Base-by-base conservation (phyloP, 1,140 invertebrate species). In the Hyphantria cunea region DNA sequence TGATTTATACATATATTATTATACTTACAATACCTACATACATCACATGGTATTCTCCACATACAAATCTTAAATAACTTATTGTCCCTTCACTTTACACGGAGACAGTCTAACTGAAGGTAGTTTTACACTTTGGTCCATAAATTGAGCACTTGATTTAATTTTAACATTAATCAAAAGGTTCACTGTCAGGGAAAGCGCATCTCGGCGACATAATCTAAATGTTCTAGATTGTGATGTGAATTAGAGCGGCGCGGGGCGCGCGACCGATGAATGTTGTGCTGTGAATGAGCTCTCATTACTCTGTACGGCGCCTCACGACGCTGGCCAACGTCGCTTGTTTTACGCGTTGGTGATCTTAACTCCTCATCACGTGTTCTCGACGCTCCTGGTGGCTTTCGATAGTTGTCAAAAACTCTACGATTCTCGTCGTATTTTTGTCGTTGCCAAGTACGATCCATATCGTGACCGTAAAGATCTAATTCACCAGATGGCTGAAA, bases 141-240 rank as follows among this genome's bases (percentile, higher is more conserved):
- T 76, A 86, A 67, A 82, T 89, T 89, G 86, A 89, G 86, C 86
- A 89, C 80, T 75, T 69, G 67, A 72, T 72, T 82, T 68, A 76
- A 69, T 63, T 76, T 69, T 73, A 78, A 69, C 70, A 71, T 44
- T 66, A 31, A 59, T 68, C 66, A 70, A 47, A 66, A 79, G 70
- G 64, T 75, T 80, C 70, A 77, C 42, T 81, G 76, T 92, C 88
- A 92, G 88, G 92, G 92, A 86, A 93, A 93, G 56, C 92, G 89
- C 86, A 93, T 91, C 82, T 93, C 93, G 34, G 92, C 92, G 9
- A 93, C 89, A 70, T 93, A 93, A 61, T 92, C 90, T 70, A 92
- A 87, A 78, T 92, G 90, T 64, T 93, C 85, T 33, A 93, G 82
- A 68, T 93, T 92, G 58, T 93, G 92, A 66, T 93, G 92, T 6